Conservation (phyloP, 2,113 vertebrate species). For the Micronycteris hirsuta region DNA sequence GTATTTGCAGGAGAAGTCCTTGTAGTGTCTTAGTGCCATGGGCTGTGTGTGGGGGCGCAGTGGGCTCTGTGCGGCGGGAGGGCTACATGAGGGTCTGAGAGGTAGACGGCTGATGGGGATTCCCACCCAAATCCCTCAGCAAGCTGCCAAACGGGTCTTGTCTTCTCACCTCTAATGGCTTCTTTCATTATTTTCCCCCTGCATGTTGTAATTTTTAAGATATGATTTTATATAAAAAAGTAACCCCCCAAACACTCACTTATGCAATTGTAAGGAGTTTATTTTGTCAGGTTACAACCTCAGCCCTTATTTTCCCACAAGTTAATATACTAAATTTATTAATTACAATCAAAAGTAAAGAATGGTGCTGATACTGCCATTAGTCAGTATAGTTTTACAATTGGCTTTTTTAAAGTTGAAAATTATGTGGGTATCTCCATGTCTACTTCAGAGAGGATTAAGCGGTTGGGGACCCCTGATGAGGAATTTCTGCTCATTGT, state of each 20-base stretch:
- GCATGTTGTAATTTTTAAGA: background rate
- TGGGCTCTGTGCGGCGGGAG: background rate
- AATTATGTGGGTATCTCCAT: background rate
- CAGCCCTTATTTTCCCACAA: background rate
- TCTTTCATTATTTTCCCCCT: background rate
- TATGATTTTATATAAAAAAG: background rate
- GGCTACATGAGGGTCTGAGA: rapidly evolving
- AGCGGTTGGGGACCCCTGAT: background rate
- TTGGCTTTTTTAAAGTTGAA: background rate
- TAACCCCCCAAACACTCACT: background rate
- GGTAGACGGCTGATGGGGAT: too few species aligned
- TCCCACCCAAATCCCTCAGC: background rate
- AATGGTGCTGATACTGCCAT: background rate
- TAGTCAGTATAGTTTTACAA: background rate
- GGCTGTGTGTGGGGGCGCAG: background rate
- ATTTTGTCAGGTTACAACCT: background rate
- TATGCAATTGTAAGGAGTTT: background rate
- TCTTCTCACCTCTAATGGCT: background rate
- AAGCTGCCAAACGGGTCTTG: too few species aligned
- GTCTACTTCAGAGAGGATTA: background rate
- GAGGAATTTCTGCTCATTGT: background rate
- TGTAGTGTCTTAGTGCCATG: background rate
- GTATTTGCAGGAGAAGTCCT: background rate
- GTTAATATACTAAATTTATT: background rate
- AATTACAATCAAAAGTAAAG: background rate